Conservation (phyloP, 2,113 vertebrate species). For the Himantopus leucocephalus region DNA sequence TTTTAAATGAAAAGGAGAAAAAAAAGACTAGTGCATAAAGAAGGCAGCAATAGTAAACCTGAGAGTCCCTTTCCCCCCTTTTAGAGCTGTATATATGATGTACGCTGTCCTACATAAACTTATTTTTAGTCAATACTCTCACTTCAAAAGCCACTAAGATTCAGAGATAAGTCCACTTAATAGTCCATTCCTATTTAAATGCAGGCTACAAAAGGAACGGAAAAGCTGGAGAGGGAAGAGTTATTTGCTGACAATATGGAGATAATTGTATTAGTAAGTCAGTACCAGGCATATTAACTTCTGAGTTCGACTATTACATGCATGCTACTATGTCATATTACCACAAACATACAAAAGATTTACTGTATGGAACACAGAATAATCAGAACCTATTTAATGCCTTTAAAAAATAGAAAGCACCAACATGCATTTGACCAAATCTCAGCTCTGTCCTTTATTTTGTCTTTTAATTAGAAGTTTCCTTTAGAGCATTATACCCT, state of each 20-base stretch:
- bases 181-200: neutral
- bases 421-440: neutral
- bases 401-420: neutral
- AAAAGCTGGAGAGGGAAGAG: neutral
- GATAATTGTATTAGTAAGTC: neutral
- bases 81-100: neutral
- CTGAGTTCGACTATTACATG: neutral
- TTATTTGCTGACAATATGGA: neutral
- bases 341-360: neutral
- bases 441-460: neutral
- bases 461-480: neutral
- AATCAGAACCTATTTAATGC: neutral
- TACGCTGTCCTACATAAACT: neutral
- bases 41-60: neutral
- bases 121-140: neutral
- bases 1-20: neutral
- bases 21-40: neutral
- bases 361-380: neutral
- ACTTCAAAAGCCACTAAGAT: neutral
- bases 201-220: neutral
- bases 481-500: neutral
- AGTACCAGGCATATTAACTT: neutral
- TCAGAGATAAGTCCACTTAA: neutral
- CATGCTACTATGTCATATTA: neutral
- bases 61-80: rapidly evolving